Conservation (phyloP, 2,113 vertebrate genomes). For the Cebus imitator region DNA sequence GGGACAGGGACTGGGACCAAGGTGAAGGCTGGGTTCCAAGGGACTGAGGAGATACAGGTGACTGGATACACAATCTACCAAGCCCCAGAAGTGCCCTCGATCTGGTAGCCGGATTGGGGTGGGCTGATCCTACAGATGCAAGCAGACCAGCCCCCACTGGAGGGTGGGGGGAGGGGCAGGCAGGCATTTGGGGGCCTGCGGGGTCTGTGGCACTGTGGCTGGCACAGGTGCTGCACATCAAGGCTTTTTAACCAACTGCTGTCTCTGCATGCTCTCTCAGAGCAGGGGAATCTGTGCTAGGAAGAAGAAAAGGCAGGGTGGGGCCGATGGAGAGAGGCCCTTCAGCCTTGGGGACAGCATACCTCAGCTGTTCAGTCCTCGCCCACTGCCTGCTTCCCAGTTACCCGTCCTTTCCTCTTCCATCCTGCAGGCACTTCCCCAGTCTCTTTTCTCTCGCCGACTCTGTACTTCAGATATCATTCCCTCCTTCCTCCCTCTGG, state of each 20-base stretch:
- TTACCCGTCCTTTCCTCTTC: not conserved
- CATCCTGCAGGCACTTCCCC: not conserved
- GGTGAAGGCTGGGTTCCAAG: not conserved
- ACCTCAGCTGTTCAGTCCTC: not conserved
- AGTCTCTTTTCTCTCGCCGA: not conserved
- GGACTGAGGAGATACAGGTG: not conserved
- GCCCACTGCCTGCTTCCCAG: not conserved
- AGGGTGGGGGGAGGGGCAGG: not conserved
- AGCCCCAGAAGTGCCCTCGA: not conserved
- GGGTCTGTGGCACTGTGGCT: not conserved
- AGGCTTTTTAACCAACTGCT: too few relatives aligned
- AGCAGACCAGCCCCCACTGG: fast-evolving
- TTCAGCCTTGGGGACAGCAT: not conserved
- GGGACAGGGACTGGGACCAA: not conserved
- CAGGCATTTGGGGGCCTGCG: not conserved
- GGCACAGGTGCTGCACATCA: not conserved
- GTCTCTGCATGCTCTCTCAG: fast-evolving
- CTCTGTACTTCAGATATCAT: not conserved
- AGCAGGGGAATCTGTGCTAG: not conserved
- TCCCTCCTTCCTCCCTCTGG: not conserved
- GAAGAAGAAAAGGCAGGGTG: not conserved
- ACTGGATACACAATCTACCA: not conserved
- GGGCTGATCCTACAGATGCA: not conserved
- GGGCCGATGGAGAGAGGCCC: not conserved
- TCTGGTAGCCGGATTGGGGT: not conserved